These are phyloP conservation scores for Aelia acuminata DNA, from an alignment of 2,888 invertebrate species.

Conservation along the genomic window DNA sequence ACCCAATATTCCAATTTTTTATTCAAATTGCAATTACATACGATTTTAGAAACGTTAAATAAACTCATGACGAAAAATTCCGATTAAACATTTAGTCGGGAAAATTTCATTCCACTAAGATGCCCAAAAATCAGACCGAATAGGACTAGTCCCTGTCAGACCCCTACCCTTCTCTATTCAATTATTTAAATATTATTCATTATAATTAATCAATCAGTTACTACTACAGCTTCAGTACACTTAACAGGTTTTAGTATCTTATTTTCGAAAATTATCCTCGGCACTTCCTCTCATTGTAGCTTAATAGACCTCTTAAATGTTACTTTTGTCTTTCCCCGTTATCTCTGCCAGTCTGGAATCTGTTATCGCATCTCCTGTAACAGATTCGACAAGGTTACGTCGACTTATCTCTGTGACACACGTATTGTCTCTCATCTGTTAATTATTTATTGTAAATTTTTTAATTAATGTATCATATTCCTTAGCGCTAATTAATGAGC, in stretches of 20 bases:
- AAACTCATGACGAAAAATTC: too few species aligned
- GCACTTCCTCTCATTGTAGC: not conserved
- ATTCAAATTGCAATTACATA: too few species aligned
- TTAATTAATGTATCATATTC: not conserved
- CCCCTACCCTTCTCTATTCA: too few species aligned
- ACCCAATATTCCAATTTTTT: too few species aligned
- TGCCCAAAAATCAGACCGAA: too few species aligned
- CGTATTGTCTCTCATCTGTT: not conserved
- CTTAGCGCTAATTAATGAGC: not conserved
- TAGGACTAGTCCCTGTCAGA: too few species aligned
- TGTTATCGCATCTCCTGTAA: constrained; percentile 20
- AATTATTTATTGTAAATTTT: not conserved
- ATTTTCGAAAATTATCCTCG: not conserved
- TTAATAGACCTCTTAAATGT: not conserved
- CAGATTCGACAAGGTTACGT: constrained; percentile 1
- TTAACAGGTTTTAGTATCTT: not conserved
- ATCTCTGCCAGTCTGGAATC: not conserved
- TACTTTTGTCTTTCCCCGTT: not conserved
- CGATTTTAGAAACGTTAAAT: too few species aligned
- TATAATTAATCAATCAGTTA: too few species aligned
- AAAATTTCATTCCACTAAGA: too few species aligned
- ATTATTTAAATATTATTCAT: too few species aligned
- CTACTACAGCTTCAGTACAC: too few species aligned
- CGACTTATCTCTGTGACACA: not conserved
- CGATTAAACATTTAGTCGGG: too few species aligned